These are phyloP conservation scores for Charina bottae DNA, from an alignment of 2,113 vertebrate species.

Conservation along the genomic window DNA sequence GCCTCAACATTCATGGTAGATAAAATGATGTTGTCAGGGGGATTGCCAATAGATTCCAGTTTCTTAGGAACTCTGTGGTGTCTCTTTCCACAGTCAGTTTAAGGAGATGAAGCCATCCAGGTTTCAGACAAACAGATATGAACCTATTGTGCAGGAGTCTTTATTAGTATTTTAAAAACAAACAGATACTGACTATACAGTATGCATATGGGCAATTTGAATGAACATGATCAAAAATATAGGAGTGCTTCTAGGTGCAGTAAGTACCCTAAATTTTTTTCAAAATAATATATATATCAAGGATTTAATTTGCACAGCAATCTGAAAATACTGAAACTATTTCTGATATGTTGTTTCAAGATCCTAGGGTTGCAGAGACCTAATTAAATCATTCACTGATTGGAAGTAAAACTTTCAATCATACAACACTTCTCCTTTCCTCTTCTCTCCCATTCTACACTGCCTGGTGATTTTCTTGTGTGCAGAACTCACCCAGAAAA, in stretches of 20 bases:
- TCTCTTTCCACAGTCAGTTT: no score
- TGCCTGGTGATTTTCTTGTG: background rate
- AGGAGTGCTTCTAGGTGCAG: background rate
- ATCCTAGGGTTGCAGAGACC: background rate
- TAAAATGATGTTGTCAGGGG: no score
- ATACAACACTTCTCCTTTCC: background rate
- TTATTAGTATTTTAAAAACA: background rate
- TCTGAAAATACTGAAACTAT: background rate
- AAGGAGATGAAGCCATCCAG: background rate
- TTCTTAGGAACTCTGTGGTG: no score
- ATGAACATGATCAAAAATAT: background rate
- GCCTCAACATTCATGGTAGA: no score
- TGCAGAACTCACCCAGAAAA: background rate
- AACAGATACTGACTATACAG: background rate
- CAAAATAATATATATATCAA: background rate
- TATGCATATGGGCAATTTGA: background rate
- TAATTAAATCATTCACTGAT: background rate
- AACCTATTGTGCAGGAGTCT: background rate
- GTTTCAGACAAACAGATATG: background rate
- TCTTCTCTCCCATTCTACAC: background rate
- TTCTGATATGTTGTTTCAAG: background rate
- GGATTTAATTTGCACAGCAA: background rate
- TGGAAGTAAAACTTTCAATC: background rate
- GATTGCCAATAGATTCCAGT: no score
- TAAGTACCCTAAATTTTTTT: no score